A percentile compares a stretch with the other conserved stretches of the same genome.
phyloP scores from a whole-genome alignment of 2,888 invertebrate species.

The Pediacus dermestoides region DNA sequence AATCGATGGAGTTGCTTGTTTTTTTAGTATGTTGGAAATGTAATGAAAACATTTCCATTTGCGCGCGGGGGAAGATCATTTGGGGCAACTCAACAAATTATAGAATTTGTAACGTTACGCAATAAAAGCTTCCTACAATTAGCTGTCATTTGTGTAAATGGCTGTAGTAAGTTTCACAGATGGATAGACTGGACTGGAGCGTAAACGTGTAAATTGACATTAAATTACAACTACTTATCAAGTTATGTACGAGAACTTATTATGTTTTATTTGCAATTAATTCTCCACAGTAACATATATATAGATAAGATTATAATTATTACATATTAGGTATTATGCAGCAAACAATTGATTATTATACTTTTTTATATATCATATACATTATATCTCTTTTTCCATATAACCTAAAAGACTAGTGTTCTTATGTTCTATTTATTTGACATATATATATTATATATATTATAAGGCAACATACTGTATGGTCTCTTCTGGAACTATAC shows the following conservation, averaged over 20 bases:
- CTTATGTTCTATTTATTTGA: conserved; percentile 26
- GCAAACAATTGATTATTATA: conserved; percentile 17
- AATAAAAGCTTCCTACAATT: conserved; percentile 39
- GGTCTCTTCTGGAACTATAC: conserved; percentile 24
- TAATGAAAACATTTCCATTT: too few species aligned
- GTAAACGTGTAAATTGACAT: conserved; percentile 33
- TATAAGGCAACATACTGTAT: conserved; percentile 45
- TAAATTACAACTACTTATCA: conserved; percentile 35
- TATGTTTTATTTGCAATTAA: conserved; percentile 22
- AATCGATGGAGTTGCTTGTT: too few species aligned
- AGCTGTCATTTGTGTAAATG: conserved; percentile 45
- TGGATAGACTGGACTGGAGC: conserved; percentile 29
- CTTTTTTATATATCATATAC: conserved; percentile 3
- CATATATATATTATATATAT: too few species aligned
- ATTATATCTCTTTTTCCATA: not conserved
- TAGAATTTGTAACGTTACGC: conserved; percentile 38
- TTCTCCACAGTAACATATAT: conserved; percentile 22
- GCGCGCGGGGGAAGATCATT: conserved; percentile 19
- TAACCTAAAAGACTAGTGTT: conserved; percentile 10
- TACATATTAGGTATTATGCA: conserved; percentile 13
- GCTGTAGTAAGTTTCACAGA: conserved; percentile 44
- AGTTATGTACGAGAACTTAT: conserved; percentile 16
- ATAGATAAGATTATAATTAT: conserved; percentile 13
- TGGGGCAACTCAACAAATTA: conserved; percentile 33
- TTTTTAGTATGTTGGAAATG: too few species aligned